Percentiles rank a stretch among this genome's conserved stretches.
Evolutionary conservation across 2,797 vertebrate genomes (phyloP).

Genomic region (Melopsittacus undulatus): DNA sequence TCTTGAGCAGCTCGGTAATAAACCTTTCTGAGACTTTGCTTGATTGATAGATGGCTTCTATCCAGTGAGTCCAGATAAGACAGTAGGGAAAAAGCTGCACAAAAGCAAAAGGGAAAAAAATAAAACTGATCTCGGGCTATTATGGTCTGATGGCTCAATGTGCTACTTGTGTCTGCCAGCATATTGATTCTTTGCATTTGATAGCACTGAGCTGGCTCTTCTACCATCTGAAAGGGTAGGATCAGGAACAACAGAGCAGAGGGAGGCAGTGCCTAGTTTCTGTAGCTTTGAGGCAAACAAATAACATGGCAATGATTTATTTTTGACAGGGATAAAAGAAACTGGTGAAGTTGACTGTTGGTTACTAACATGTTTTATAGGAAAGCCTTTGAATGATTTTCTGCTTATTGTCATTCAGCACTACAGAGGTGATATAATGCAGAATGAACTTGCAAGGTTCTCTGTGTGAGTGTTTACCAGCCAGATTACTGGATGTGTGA

Average conservation of each 20-base stretch:
- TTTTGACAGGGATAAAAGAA: slow-evolving; percentile 51
- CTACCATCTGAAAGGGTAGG: slow-evolving; percentile 16
- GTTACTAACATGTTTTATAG: slow-evolving; percentile 27
- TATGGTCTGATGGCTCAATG: slow-evolving; percentile 60
- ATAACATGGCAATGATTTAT: slow-evolving; percentile 16
- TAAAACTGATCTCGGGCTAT: slow-evolving; percentile 48
- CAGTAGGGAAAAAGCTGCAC: slow-evolving; percentile 33
- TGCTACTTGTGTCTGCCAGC: slow-evolving; percentile 59
- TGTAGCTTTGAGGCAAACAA: slow-evolving; percentile 49
- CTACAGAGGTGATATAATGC: background rate
- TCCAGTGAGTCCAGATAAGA: slow-evolving; percentile 63
- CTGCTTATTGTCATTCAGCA: background rate
- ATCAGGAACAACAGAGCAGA: slow-evolving; percentile 45
- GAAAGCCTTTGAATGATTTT: slow-evolving; percentile 50
- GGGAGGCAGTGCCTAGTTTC: slow-evolving; percentile 10
- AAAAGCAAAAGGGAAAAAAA: slow-evolving; percentile 33
- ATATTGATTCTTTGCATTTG: slow-evolving; percentile 67
- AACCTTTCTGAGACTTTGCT: slow-evolving; percentile 57
- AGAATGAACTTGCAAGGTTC: background rate
- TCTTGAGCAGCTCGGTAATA: slow-evolving; percentile 56
- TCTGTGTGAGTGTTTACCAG: background rate
- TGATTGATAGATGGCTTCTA: slow-evolving; percentile 67
- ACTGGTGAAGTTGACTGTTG: background rate
- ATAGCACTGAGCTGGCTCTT: slow-evolving; percentile 54
- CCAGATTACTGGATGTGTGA: background rate